Conservation (phyloP, 2,888 invertebrate species). For the Melieria crassipennis region DNA sequence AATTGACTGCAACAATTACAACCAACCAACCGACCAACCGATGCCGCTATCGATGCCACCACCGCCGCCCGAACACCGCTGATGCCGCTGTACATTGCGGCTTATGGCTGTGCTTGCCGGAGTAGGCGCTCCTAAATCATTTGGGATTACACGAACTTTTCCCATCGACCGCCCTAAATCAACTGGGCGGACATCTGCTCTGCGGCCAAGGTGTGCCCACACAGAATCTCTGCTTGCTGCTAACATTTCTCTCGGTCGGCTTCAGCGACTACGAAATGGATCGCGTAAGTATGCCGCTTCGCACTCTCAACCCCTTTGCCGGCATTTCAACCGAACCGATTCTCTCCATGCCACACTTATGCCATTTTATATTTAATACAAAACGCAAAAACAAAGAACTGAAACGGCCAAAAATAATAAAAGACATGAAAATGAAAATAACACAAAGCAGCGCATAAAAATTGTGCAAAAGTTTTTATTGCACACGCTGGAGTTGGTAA, state of each 20-base stretch:
- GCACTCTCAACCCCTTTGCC: constrained; percentile 3
- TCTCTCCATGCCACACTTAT: constrained; percentile 27
- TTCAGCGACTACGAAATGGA: constrained; percentile 63
- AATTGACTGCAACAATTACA: constrained; percentile 33
- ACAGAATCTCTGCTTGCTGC: constrained; percentile 56
- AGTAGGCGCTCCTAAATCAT: constrained; percentile 58
- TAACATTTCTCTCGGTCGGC: constrained; percentile 59
- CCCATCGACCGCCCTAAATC: constrained; percentile 58
- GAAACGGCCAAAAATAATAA: constrained; percentile 21
- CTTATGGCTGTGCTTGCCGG: neutral
- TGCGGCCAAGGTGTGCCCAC: constrained; percentile 56
- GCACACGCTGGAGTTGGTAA: constrained; percentile 11
- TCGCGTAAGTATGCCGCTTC: constrained; percentile 56
- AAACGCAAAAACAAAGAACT: constrained; percentile 13
- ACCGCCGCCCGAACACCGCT: neutral
- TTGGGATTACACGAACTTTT: constrained; percentile 60
- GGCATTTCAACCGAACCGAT: neutral
- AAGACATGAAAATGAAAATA: constrained; percentile 38
- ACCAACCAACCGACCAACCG: constrained; percentile 19
- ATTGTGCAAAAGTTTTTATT: constrained; percentile 24
- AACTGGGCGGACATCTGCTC: constrained; percentile 58
- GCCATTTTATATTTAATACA: constrained; percentile 34
- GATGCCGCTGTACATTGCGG: constrained; percentile 5
- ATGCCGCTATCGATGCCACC: constrained; percentile 17
- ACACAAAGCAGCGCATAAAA: neutral